Evolutionary conservation across 2,113 vertebrate genomes (phyloP).

Genomic region (Dissostichus mawsoni): DNA sequence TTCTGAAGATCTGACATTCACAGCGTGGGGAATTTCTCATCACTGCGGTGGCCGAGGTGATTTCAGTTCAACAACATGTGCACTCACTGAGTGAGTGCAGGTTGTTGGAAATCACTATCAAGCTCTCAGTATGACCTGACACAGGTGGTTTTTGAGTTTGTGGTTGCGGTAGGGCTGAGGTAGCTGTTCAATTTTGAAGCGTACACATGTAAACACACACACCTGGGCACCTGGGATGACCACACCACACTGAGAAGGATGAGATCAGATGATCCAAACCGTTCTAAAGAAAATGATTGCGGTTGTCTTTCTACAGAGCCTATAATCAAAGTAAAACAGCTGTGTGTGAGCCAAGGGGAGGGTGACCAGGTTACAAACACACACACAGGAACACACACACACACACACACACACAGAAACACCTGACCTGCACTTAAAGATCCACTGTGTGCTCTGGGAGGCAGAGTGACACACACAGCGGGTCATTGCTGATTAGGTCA

Average conservation of each 20-base stretch:
- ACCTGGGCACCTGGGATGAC: constrained; percentile 60
- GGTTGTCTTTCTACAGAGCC: constrained; percentile 42
- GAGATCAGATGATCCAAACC: constrained; percentile 61
- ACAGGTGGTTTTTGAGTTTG: constrained; percentile 14
- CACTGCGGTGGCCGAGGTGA: constrained; percentile 37
- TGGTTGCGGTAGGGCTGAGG: constrained; percentile 47
- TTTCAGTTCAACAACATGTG: constrained; percentile 33
- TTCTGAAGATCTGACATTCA: constrained; percentile 48
- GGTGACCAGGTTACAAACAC: constrained; percentile 36
- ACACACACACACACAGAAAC: constrained; percentile 20
- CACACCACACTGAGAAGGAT: constrained; percentile 30
- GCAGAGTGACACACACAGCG: constrained; percentile 53
- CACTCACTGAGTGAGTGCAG: constrained; percentile 19
- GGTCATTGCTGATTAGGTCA: constrained; percentile 69
- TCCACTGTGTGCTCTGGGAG: constrained; percentile 30
- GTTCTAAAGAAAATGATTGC: constrained; percentile 43
- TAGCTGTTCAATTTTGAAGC: constrained; percentile 30
- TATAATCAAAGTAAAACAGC: constrained; percentile 73
- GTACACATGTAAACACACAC: not conserved
- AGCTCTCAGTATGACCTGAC: constrained; percentile 45
- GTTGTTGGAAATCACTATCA: constrained; percentile 27
- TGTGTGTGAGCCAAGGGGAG: constrained; percentile 60
- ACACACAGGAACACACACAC: constrained; percentile 6
- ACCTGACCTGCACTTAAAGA: constrained; percentile 59
- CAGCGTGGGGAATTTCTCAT: constrained; percentile 55